Evolutionary conservation across 2,888 invertebrate genomes (phyloP).

Genomic region (Tenthredo notha): DNA sequence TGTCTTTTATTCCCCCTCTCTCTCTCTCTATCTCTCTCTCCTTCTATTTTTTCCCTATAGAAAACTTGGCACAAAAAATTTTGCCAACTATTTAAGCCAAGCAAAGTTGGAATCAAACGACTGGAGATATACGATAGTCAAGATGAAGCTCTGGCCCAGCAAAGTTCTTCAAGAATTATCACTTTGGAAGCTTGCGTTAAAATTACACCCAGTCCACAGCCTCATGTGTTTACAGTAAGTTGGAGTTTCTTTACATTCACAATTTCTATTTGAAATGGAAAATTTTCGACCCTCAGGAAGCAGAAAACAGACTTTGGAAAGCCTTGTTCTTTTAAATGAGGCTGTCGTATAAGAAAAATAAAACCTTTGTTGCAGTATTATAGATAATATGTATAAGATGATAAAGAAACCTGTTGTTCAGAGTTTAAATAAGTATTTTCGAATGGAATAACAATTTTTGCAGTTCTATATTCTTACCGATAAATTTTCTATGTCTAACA

Average conservation of each 20-base stretch:
- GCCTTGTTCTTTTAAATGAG: not conserved
- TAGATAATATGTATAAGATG: not conserved
- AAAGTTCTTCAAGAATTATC: constrained; percentile 86
- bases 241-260: not conserved
- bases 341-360: not conserved
- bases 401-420: not conserved
- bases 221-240: constrained; percentile 79
- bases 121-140: constrained; percentile 92
- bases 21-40: not conserved
- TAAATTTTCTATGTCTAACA: constrained; percentile 60
- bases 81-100: constrained; percentile 89
- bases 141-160: constrained; percentile 84
- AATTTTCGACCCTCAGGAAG: not conserved
- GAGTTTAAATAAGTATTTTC: not conserved
- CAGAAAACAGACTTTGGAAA: not conserved
- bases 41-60: constrained; percentile 79
- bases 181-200: constrained; percentile 94
- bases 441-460: not conserved
- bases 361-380: not conserved
- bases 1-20: not conserved
- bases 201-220: constrained; percentile 81
- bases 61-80: constrained; percentile 92
- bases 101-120: constrained; percentile 91
- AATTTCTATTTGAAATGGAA: not conserved
- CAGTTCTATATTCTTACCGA: not conserved